A percentile compares a stretch with the other conserved stretches of the same genome.
phyloP scores from a whole-genome alignment of 2,888 invertebrate genomes.

The Nomada flava region DNA sequence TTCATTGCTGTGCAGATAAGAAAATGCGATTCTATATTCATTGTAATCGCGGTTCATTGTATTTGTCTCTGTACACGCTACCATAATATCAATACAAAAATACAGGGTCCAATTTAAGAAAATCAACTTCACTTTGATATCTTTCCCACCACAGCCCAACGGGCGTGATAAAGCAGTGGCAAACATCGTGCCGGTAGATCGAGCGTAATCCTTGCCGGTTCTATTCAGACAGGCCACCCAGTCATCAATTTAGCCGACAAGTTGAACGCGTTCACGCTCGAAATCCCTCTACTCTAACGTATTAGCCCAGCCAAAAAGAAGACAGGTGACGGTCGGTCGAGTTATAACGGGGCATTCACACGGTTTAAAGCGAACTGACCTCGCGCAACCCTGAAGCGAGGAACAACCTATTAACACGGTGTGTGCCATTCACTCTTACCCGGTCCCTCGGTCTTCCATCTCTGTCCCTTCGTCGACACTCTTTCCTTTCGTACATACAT shows the following conservation, averaged over 20 bases:
- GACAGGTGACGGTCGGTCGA: conserved; percentile 58
- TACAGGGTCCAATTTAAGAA: too few species aligned
- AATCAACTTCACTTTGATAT: too few species aligned
- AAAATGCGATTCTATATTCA: too few species aligned
- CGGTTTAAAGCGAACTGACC: conserved; percentile 73
- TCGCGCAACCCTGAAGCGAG: conserved; percentile 72
- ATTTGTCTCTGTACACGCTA: too few species aligned
- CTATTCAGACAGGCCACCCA: conserved; percentile 34
- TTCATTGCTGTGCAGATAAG: background rate
- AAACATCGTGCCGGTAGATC: conserved; percentile 17
- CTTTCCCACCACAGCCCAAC: too few species aligned
- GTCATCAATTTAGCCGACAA: conserved; percentile 44
- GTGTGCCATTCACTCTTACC: conserved; percentile 73
- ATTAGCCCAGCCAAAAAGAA: conserved; percentile 49
- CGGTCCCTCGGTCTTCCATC: conserved; percentile 43
- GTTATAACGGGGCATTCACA: conserved; percentile 56
- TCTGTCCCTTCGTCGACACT: conserved; percentile 24
- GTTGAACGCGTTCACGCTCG: conserved; percentile 38
- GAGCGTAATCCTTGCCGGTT: conserved; percentile 13
- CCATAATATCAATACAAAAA: too few species aligned
- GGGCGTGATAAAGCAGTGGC: conserved; percentile 26
- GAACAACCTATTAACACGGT: conserved; percentile 76
- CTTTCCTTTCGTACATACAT: conserved; percentile 34
- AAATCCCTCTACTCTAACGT: conserved; percentile 31
- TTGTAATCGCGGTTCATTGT: too few species aligned